Evolutionary conservation across 2,797 vertebrate genomes (phyloP), one percentile per base, ranked within the genome.

Genomic region (Tangara arthus): DNA sequence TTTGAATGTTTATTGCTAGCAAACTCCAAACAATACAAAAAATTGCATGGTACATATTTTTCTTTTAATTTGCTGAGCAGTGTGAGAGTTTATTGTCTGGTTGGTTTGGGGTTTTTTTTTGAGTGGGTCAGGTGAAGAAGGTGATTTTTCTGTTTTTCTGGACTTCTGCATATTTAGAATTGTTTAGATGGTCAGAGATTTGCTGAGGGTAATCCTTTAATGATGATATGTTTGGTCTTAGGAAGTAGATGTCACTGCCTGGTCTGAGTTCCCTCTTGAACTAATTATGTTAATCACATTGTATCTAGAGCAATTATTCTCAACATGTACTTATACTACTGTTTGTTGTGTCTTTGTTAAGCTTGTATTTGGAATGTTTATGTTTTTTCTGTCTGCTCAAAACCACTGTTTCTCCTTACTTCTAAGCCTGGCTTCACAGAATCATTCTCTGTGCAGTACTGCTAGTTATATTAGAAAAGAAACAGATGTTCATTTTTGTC

Each of bases 201-300:
- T 96, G 46, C 50, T 76, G 55, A 84, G 10, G 30, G 35, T 89
- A 75, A 87, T 92, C 81, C 55, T 69, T 71, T 82, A 84, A 66
- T 56, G 86, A 72, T 1, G 7, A 39, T 50, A 79, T 76, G 7
- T 86, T 94, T 93, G 59, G 73, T 75, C 30, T 82, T 75, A 84
- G 59, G 80, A 82, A 71, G 65, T 39, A 88, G 55, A 89, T 0
- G 3, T 79, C 77, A 84, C 11, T 66, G 18, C 66, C 76, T 90
- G 66, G 50, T 90, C 82, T 77, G 46, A 92, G 50, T 84, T 92
- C 50, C 32, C 30, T 78, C 83, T 94, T 92, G 70, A 84, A 53
- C 59, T 90, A 79, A 92, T 96, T 87, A 65, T 63, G 59, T 64
- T 90, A 90, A 94, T 93, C 53, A 72, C 23, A 65, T 89, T 93